Evolutionary conservation across 2,888 invertebrate species (phyloP), one percentile per base, ranked within the genome.

Genomic region (Julus scandinavius): DNA sequence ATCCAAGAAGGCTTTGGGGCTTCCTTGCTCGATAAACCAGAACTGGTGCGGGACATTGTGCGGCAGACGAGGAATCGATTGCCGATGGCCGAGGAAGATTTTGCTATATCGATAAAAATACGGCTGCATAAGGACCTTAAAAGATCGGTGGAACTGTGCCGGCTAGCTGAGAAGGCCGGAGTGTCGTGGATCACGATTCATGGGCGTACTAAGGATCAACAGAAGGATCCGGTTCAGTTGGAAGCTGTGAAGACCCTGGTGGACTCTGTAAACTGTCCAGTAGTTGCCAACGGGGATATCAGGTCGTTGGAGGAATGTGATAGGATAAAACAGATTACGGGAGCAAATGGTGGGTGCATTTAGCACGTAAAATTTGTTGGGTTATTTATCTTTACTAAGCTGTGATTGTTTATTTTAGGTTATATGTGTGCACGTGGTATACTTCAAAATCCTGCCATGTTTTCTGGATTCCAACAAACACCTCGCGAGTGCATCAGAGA

Each of bases 401-500:
- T 9, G 86, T 45, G 6, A 86, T 49, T n/a, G 6, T 86, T 49
- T 13, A 15, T 88, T 91, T 49, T 91, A 95, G 95, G 95, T 88
- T 94, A 99, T 0, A 99, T 99, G 99, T 95, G 95, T 89, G 99
- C 99, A 0, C 95, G 97, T 91, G 97, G 97, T 0, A 93, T 99
- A 38, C 93, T 99, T 58, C 94, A 95, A 85, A 99, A 99, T 93
- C 99, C 99, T 50, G 96, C 96, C 0, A 92, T 99, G 90, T 99
- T 96, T 92, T 94, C 95, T 90, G 97, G 97, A 1, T 93, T 93
- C 89, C 92, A 93, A 3, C 92, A 91, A 87, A 98, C 98, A 11
- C 96, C 98, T 0, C 88, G 94, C 0, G 93, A 94, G 86, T 98
- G 98, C 93, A 93, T 99, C 0, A 95, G 95, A 92, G 94, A 96